phyloP scores from a whole-genome alignment of 2,113 vertebrate genomes.

The Chlamydotis undulata region DNA sequence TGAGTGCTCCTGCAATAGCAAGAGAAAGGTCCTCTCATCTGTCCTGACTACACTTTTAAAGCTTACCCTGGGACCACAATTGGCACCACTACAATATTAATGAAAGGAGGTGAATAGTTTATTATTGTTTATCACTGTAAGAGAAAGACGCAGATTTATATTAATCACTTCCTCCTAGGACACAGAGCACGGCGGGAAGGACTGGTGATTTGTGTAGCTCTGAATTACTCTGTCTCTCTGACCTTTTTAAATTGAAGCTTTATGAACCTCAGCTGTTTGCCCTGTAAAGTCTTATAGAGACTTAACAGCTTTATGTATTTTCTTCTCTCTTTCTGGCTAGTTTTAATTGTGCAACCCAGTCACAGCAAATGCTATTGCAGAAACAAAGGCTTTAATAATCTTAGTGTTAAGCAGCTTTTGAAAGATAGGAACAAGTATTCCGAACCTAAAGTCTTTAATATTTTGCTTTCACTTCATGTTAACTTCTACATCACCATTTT shows the following conservation, averaged over 20 bases:
- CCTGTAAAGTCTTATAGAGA: neutral
- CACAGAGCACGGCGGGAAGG: neutral
- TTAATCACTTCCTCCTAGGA: neutral
- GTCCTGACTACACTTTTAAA: neutral
- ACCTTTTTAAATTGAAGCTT: constrained; percentile 34
- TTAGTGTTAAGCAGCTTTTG: neutral
- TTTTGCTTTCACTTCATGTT: neutral
- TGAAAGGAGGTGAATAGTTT: neutral
- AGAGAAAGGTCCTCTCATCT: neutral
- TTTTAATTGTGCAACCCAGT: neutral
- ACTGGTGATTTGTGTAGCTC: constrained; percentile 3
- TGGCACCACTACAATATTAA: neutral
- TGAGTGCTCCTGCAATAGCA: neutral
- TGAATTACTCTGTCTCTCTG: constrained; percentile 7
- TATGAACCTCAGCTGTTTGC: neutral
- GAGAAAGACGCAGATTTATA: neutral
- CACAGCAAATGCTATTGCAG: neutral
- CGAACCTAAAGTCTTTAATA: neutral
- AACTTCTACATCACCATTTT: accelerated
- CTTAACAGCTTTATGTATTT: neutral
- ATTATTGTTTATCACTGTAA: neutral
- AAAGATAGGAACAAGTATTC: neutral
- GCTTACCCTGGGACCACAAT: neutral
- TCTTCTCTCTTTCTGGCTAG: neutral
- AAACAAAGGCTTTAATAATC: neutral